A percentile compares a stretch with the other conserved stretches of the same genome.
Evolutionary conservation across 2,888 invertebrate genomes (phyloP).

Genomic region (Tinea pellionella): DNA sequence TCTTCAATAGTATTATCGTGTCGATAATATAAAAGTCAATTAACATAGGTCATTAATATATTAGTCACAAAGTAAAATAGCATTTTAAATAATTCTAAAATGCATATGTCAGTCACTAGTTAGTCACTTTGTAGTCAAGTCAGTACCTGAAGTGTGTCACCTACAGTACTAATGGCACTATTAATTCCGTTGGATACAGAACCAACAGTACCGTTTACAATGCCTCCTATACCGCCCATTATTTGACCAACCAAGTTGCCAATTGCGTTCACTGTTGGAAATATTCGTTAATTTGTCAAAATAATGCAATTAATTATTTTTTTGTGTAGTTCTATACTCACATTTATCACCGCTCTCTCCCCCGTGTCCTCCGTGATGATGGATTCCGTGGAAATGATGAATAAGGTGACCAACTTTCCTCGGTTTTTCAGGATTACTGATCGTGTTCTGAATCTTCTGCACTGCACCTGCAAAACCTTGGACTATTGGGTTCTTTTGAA

Average conservation of each 20-base stretch:
- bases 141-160: conserved; percentile 52
- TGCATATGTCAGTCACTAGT: too few relatives aligned
- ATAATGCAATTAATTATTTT: too few relatives aligned
- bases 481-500: conserved; percentile 34
- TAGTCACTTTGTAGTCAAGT: background rate
- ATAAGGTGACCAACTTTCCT: conserved; percentile 22
- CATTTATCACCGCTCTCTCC: background rate
- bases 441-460: conserved; percentile 30
- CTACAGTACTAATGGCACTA: conserved; percentile 49
- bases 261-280: conserved; percentile 43
- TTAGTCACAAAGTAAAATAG: conserved; percentile 2
- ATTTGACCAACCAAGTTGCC: conserved; percentile 44
- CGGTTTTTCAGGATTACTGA: conserved; percentile 34
- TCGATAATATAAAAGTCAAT: too few relatives aligned
- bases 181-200: conserved; percentile 43
- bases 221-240: conserved; percentile 47
- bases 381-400: background rate
- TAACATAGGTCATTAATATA: too few relatives aligned
- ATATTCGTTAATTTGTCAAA: background rate
- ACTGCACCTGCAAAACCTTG: conserved; percentile 34
- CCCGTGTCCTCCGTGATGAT: background rate
- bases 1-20: too few relatives aligned
- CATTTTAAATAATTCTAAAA: too few relatives aligned
- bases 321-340: background rate
- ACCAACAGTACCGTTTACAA: conserved; percentile 39